Percentiles rank a stretch among this genome's conserved stretches.
Conservation (phyloP, 2,113 vertebrate genomes). For the Felis chaus region DNA sequence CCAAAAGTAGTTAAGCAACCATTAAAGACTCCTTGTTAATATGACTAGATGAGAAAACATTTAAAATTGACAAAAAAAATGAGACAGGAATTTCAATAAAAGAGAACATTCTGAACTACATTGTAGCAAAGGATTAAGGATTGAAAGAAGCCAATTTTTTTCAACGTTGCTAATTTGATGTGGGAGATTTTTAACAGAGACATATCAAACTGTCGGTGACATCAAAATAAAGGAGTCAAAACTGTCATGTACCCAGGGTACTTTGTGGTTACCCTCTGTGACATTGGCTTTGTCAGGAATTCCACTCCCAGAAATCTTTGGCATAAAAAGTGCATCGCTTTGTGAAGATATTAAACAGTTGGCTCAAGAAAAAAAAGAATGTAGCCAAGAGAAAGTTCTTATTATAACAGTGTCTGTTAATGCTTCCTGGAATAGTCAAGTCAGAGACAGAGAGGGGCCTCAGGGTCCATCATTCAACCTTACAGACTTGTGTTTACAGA, state of each 20-base stretch:
- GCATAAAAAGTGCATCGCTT: not conserved
- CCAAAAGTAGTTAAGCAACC: not conserved
- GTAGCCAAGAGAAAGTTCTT: slow-evolving; percentile 16
- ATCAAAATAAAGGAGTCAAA: not conserved
- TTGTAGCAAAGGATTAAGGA: not conserved
- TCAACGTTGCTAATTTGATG: slow-evolving; percentile 32
- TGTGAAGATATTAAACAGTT: not conserved
- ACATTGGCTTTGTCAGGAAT: slow-evolving; percentile 21
- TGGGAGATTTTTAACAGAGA: not conserved
- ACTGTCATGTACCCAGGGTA: not conserved
- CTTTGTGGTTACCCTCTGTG: not conserved
- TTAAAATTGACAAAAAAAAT: slow-evolving; percentile 34
- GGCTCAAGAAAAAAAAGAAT: not conserved
- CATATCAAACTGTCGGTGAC: not conserved
- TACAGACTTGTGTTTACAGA: not conserved
- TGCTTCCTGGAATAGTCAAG: not conserved
- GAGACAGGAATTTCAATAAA: not conserved
- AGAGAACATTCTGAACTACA: not conserved
- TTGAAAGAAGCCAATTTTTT: not conserved
- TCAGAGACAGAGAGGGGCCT: not conserved
- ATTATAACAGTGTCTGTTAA: not conserved
- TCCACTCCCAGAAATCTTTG: not conserved
- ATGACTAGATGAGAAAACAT: not conserved
- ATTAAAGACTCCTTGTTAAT: slow-evolving; percentile 25
- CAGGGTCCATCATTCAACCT: not conserved